A percentile compares a stretch with the other conserved stretches of the same genome.
phyloP scores from a whole-genome alignment of 1,140 invertebrate genomes.

The Oreohelix idahoensis region DNA sequence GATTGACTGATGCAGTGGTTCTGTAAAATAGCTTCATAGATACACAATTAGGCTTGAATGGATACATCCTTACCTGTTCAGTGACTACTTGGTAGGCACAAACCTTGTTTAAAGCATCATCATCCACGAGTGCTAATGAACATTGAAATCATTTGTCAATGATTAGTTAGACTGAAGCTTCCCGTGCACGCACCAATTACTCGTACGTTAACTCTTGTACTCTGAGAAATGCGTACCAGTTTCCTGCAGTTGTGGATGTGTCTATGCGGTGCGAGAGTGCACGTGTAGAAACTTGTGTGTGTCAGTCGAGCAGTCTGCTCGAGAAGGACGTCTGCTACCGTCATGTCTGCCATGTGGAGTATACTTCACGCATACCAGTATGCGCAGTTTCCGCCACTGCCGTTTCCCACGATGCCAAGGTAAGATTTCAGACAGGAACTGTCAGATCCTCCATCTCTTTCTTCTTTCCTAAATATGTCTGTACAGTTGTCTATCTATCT shows the following conservation, averaged over 20 bases:
- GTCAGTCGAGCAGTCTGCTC: neutral
- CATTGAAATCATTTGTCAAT: too few species aligned
- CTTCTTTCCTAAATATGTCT: too few species aligned
- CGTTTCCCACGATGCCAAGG: conserved; percentile 46
- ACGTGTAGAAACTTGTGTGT: neutral
- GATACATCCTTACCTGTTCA: too few species aligned
- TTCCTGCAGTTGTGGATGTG: neutral
- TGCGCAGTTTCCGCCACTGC: conserved; percentile 44
- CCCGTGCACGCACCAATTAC: too few species aligned
- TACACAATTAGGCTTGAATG: too few species aligned
- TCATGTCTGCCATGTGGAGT: conserved; percentile 50
- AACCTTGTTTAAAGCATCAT: too few species aligned
- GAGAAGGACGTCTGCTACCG: neutral
- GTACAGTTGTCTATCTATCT: neutral
- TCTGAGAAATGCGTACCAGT: neutral
- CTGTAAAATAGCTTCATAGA: too few species aligned
- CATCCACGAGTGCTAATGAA: too few species aligned
- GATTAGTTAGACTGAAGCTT: too few species aligned
- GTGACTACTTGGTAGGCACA: too few species aligned
- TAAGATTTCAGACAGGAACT: neutral
- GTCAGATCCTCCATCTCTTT: too few species aligned
- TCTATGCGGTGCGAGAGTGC: neutral
- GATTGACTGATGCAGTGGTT: too few species aligned
- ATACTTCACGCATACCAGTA: conserved; percentile 51
- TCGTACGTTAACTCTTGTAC: neutral